These are phyloP conservation scores for Erannis defoliaria DNA, from an alignment of 2,888 invertebrate species.

Conservation along the genomic window DNA sequence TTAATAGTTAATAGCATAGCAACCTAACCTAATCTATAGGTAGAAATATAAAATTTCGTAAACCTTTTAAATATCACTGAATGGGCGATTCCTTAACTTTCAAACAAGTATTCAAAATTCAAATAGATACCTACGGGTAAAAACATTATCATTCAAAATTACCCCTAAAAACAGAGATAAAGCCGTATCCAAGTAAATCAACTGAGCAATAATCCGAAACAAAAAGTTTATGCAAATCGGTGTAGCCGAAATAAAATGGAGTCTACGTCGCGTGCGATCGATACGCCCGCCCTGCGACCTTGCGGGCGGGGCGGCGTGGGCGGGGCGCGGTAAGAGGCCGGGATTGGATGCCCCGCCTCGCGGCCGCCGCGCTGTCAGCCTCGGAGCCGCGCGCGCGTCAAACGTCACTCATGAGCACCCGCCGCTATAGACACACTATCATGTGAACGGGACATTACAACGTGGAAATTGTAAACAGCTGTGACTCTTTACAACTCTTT, in stretches of 20 bases:
- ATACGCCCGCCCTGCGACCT: constrained; percentile 79
- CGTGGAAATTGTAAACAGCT: constrained; percentile 1
- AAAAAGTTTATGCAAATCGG: constrained; percentile 84
- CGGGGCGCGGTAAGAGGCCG: constrained; percentile 79
- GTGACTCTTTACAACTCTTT: constrained; percentile 8
- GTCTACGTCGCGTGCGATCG: constrained; percentile 82
- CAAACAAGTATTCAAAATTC: neutral
- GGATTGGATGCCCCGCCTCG: constrained; percentile 73
- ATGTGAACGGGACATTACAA: constrained; percentile 6
- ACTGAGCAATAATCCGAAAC: constrained; percentile 66
- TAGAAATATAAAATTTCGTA: too few species aligned
- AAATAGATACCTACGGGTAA: neutral
- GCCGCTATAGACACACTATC: constrained; percentile 20
- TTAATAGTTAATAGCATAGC: too few species aligned
- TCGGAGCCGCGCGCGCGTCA: constrained; percentile 54
- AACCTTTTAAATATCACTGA: too few species aligned
- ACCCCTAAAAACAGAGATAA: constrained; percentile 43
- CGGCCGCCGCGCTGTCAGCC: constrained; percentile 55
- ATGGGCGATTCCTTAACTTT: too few species aligned
- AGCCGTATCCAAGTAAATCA: constrained; percentile 52
- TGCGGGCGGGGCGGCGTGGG: constrained; percentile 81
- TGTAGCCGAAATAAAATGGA: constrained; percentile 85
- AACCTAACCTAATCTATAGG: too few species aligned
- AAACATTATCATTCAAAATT: neutral
- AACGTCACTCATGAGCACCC: constrained; percentile 60